Evolutionary conservation across 1,140 invertebrate species (phyloP).

Genomic region (Macrosteles quadrilineatus): DNA sequence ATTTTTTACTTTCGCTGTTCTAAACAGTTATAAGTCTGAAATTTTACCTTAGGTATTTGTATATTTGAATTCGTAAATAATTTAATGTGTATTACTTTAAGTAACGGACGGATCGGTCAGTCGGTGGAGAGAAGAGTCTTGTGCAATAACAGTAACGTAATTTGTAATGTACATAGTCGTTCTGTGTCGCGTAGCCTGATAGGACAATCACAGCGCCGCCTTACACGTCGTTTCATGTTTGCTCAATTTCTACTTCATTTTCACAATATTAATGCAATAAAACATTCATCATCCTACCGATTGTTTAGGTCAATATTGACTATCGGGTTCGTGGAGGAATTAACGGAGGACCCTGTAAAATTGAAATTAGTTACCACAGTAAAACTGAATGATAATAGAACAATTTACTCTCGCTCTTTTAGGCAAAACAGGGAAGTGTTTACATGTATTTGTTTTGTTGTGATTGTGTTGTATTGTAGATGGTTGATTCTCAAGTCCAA

Average conservation of each 20-base stretch:
- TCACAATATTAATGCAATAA: neutral
- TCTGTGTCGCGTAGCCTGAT: neutral
- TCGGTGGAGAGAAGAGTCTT: neutral
- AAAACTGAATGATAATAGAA: too few species aligned
- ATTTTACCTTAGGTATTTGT: constrained; percentile 14
- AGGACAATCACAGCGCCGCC: constrained; percentile 9
- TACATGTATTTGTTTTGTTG: too few species aligned
- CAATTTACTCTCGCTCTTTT: too few species aligned
- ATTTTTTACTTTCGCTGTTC: constrained; percentile 1
- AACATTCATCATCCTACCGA: too few species aligned
- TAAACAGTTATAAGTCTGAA: constrained; percentile 16
- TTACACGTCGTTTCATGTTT: constrained; percentile 13
- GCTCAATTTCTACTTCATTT: neutral
- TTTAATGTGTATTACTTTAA: constrained; percentile 10
- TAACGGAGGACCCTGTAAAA: too few species aligned
- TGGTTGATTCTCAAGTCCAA: too few species aligned
- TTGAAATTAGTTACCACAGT: too few species aligned
- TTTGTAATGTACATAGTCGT: neutral
- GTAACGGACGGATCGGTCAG: neutral
- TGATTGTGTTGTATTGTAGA: too few species aligned
- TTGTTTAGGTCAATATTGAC: too few species aligned
- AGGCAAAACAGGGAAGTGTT: too few species aligned
- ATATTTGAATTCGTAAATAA: constrained; percentile 1
- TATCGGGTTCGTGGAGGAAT: too few species aligned
- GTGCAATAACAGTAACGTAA: neutral